Evolutionary conservation across 1,140 invertebrate species (phyloP), one percentile per base, ranked within the genome.

Genomic region (Gryon sp.): DNA sequence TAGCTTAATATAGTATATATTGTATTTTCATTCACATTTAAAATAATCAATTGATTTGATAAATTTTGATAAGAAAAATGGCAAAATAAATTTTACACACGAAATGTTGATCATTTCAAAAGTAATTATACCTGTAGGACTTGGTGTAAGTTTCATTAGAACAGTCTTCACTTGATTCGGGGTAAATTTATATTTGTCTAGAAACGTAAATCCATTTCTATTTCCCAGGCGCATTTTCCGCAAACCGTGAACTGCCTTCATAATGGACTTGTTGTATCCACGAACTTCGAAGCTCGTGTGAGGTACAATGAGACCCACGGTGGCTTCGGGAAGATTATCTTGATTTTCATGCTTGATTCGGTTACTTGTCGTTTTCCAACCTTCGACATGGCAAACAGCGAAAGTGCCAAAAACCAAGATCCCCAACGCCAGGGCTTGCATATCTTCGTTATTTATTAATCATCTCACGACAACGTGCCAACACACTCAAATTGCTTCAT

Each of bases 101-200:
- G 36, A 16, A 40, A 18, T 16, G 18, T 18, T 40, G 26, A 28
- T 28, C n/a, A n/a, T 7, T 32, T 4, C 30, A n/a, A 32, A 32
- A 6, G 2, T 7, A 32, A 11, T 15, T 83, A 85, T 88, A 94
- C 93, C 93, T 91, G 92, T 94, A 6, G 94, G 94, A 88, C 92
- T 94, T 5, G 94, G 94, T 34, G 92, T 93, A 12, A 95, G 86
- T 46, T 90, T 91, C 91, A 94, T 92, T 90, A 93, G 91, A 30
- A 91, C 90, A 62, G 89, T 90, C 75, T 90, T 90, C 18, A 94
- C 92, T 73, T 93, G 90, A 28, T 87, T 84, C 22, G 90, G 89
- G 9, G 90, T 90, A 74, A 93, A 93, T 18, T 88, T 87, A 82
- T 92, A 93, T 66, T 91, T 90, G 79, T 92, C 90, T 24, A 93